Evolutionary conservation across 2,797 vertebrate genomes (phyloP).

Genomic region (Manis javanica): DNA sequence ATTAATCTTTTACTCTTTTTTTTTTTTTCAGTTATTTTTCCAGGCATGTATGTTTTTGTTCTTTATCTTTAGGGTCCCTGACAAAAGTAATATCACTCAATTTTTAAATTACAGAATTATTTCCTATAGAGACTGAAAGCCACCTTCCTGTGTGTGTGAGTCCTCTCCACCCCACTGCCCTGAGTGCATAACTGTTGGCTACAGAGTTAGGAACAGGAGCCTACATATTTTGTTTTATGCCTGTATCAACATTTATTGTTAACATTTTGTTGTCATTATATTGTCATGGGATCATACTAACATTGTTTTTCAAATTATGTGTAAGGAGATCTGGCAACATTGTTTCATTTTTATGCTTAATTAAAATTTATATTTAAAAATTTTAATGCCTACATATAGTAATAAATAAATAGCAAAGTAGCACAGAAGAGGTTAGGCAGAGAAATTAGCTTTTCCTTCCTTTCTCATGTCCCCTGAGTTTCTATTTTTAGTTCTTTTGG

Average conservation of each 20-base stretch:
- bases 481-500: constrained; percentile 8
- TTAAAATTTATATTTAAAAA: background rate
- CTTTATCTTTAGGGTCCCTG: background rate
- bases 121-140: background rate
- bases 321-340: background rate
- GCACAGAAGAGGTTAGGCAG: background rate
- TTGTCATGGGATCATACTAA: background rate
- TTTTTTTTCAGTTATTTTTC: background rate
- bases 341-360: background rate
- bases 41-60: background rate
- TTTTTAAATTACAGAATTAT: background rate
- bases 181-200: background rate
- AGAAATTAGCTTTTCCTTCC: background rate
- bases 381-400: background rate
- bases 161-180: no score
- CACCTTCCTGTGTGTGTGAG: background rate
- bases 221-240: background rate
- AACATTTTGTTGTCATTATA: background rate
- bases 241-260: background rate
- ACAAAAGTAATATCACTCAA: background rate
- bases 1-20: background rate
- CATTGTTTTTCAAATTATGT: background rate
- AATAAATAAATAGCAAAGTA: background rate
- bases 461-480: background rate
- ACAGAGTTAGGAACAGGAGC: background rate